Evolutionary conservation across 35 echinoderm and acorn worm species (phyloP).

Genomic region (Ophioderma brevispina): DNA sequence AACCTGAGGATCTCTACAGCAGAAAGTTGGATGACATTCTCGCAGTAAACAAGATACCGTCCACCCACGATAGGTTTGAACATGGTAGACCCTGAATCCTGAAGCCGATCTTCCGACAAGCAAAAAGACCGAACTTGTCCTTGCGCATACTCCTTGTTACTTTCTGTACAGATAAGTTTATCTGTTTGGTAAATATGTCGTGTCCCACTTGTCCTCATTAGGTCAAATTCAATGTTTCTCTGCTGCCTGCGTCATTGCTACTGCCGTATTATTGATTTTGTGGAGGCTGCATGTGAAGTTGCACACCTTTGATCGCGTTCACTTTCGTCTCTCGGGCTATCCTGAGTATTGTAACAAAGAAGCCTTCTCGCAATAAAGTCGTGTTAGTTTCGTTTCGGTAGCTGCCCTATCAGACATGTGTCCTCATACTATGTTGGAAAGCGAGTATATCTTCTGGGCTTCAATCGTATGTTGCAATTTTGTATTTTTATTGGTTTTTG

Average conservation of each 20-base stretch:
- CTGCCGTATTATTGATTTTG: neutral
- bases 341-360: neutral
- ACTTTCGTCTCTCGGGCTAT: neutral
- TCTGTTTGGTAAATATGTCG: neutral
- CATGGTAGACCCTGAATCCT: neutral
- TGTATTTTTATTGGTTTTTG: neutral
- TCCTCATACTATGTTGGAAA: neutral
- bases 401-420: neutral
- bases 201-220: neutral
- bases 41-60: neutral
- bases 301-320: neutral
- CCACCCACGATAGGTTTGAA: neutral
- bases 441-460: neutral
- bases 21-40: neutral
- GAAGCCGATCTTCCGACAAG: neutral
- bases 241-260: neutral
- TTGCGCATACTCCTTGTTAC: neutral
- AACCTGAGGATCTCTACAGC: neutral
- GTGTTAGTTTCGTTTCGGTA: neutral
- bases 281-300: neutral
- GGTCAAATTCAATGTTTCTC: neutral
- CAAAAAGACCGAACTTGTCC: neutral
- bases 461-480: neutral
- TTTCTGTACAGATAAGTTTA: neutral
- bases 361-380: neutral